A percentile compares a stretch with the other conserved stretches of the same genome.
phyloP scores from a whole-genome alignment of 2,797 vertebrate genomes.

The Thaleichthys pacificus region DNA sequence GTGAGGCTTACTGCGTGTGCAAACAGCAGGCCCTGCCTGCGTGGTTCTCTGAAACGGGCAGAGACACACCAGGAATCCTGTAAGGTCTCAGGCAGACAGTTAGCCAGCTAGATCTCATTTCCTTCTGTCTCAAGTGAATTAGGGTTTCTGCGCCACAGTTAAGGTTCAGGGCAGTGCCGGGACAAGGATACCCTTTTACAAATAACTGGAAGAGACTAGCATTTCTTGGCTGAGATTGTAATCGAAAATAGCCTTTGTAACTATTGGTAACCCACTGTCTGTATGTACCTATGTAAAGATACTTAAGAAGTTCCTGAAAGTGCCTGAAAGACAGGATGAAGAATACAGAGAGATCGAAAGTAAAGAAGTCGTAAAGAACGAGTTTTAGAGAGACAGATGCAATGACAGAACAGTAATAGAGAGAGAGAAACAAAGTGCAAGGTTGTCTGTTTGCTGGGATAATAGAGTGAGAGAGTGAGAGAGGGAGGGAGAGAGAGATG shows the following conservation, averaged over 20 bases:
- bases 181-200: not conserved
- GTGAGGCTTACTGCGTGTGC: constrained; percentile 7
- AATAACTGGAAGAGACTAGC: not conserved
- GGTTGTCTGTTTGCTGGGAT: not conserved
- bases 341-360: not conserved
- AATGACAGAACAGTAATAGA: not conserved
- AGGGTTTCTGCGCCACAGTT: constrained; percentile 10
- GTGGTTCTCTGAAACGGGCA: not conserved
- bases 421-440: not conserved
- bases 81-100: constrained; percentile 10
- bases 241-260: not conserved
- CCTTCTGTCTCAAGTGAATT: not conserved
- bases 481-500: constrained; percentile 40
- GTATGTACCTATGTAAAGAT: not conserved
- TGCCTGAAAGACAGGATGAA: not conserved
- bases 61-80: constrained; percentile 2
- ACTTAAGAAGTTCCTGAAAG: not conserved
- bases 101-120: constrained; percentile 2
- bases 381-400: no score
- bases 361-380: not conserved
- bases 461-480: not conserved
- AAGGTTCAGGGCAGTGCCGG: constrained; percentile 23
- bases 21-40: not conserved
- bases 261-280: not conserved
- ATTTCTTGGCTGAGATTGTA: constrained; percentile 4